These are phyloP conservation scores for Lophotriccus pileatus DNA, from an alignment of 2,797 vertebrate genomes.

Conservation along the genomic window DNA sequence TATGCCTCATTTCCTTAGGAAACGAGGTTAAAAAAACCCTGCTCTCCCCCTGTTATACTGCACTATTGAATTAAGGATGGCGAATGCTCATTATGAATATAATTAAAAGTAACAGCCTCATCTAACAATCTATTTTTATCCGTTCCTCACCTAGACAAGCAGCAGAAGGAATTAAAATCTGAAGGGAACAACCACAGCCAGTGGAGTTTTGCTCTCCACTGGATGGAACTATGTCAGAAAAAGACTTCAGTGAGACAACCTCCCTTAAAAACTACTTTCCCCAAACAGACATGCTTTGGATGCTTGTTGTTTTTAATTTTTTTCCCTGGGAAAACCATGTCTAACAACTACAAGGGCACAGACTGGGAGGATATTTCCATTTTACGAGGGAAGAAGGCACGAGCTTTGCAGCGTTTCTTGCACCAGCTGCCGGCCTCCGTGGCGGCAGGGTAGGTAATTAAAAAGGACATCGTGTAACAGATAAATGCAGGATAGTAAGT, in stretches of 20 bases:
- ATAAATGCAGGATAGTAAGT: conserved; percentile 49
- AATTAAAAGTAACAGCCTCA: conserved; percentile 51
- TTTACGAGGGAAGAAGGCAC: background rate
- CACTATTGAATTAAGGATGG: conserved; percentile 47
- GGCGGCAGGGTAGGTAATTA: conserved; percentile 26
- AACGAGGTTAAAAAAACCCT: conserved; percentile 37
- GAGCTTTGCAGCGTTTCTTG: background rate
- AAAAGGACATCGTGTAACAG: conserved; percentile 38
- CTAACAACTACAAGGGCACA: background rate
- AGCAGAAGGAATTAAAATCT: conserved; percentile 12
- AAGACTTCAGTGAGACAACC: background rate
- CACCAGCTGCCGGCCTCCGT: background rate
- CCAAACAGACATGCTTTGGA: background rate
- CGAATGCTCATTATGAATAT: conserved; percentile 23
- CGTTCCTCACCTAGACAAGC: conserved; percentile 7
- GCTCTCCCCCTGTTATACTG: background rate
- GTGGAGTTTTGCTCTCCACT: background rate
- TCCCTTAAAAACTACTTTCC: background rate
- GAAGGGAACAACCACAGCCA: background rate
- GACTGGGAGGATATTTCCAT: background rate
- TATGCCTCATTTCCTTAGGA: conserved; percentile 43
- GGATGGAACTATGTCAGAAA: background rate
- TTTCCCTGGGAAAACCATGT: background rate
- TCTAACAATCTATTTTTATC: conserved; percentile 55
- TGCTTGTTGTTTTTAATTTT: background rate